Evolutionary conservation across 2,797 vertebrate genomes (phyloP).

Genomic region (Coendou prehensilis): DNA sequence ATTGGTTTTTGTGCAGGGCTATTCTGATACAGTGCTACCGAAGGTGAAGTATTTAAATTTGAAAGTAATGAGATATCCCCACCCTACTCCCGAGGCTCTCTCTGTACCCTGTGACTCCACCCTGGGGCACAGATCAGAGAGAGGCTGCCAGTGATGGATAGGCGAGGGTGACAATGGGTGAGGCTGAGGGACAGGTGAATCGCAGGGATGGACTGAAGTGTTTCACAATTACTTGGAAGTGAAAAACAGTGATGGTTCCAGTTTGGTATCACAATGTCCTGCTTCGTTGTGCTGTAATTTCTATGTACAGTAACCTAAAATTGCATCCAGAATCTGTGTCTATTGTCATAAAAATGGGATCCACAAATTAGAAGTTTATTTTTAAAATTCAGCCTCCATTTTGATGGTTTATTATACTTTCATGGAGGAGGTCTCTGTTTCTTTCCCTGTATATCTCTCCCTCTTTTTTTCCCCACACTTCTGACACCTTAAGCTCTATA

Average conservation of each 20-base stretch:
- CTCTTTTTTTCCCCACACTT: background rate
- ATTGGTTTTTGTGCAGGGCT: background rate
- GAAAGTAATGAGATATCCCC: background rate
- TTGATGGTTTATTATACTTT: background rate
- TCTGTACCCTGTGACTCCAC: background rate
- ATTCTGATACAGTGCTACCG: background rate
- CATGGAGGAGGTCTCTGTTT: background rate
- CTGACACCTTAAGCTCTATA: background rate
- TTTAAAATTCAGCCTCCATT: constrained; percentile 9
- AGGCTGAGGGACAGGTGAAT: background rate
- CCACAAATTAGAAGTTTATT: background rate
- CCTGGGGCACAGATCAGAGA: background rate
- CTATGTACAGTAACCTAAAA: background rate
- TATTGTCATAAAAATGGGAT: background rate
- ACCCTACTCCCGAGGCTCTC: rapidly evolving
- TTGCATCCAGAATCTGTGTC: background rate
- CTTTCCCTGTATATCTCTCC: background rate
- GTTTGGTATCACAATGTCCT: background rate
- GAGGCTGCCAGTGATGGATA: background rate
- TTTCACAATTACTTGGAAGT: constrained; percentile 41
- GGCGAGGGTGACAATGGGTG: background rate
- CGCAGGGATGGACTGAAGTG: background rate
- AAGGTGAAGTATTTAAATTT: background rate
- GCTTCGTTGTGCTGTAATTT: background rate
- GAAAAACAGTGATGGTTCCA: background rate